Conservation (phyloP, 2,888 invertebrate genomes). For the Drosophila siamana region DNA sequence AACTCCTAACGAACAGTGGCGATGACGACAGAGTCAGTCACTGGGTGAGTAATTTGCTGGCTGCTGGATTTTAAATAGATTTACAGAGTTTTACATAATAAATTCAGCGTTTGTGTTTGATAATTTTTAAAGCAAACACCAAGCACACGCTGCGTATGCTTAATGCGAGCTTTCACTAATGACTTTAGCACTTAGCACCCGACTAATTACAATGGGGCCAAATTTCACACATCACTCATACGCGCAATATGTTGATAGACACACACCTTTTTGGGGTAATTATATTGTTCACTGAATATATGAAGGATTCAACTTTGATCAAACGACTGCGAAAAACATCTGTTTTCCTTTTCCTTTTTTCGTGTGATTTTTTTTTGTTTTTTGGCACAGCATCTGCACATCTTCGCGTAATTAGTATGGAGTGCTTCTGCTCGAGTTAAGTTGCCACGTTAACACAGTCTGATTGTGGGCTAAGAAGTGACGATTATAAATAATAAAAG, state of each 20-base stretch:
- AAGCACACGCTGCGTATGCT: slow-evolving; percentile 31
- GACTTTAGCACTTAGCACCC: slow-evolving; percentile 35
- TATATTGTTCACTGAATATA: slow-evolving; percentile 73
- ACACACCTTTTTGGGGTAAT: slow-evolving; percentile 56
- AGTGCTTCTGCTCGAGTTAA: slow-evolving; percentile 31
- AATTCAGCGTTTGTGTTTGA: slow-evolving; percentile 22
- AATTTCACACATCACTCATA: slow-evolving; percentile 34
- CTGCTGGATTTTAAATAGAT: slow-evolving; percentile 17
- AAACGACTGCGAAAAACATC: slow-evolving; percentile 44
- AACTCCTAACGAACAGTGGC: background rate
- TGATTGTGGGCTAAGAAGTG: background rate
- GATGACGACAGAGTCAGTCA: slow-evolving; percentile 13
- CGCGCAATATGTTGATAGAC: slow-evolving; percentile 11
- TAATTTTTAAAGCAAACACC: slow-evolving; percentile 9
- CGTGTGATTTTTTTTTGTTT: slow-evolving; percentile 9
- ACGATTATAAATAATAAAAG: slow-evolving; percentile 55
- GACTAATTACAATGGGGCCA: slow-evolving; percentile 50
- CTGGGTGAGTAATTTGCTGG: background rate
- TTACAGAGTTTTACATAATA: slow-evolving; percentile 35
- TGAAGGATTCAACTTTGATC: slow-evolving; percentile 37
- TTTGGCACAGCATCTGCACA: background rate
- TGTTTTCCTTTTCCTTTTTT: slow-evolving; percentile 18
- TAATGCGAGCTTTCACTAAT: slow-evolving; percentile 50
- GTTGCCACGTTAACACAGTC: background rate
- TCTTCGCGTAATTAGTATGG: slow-evolving; percentile 35